Evolutionary conservation across 1,140 invertebrate species (phyloP).

Genomic region (Pteromalus puparum): DNA sequence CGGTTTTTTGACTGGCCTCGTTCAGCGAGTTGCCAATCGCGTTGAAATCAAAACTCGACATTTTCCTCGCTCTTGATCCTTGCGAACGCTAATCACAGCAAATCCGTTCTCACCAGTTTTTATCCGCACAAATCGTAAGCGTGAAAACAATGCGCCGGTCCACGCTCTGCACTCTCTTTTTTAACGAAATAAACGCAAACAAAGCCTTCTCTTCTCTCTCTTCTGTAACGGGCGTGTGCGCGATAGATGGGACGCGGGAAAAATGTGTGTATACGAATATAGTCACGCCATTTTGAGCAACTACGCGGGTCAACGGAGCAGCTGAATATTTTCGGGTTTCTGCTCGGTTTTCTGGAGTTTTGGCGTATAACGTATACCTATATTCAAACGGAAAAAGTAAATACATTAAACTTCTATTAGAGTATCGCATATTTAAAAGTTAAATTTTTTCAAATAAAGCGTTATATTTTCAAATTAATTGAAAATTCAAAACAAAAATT

Average conservation of each 20-base stretch:
- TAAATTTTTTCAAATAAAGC: background rate
- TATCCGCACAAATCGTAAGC: background rate
- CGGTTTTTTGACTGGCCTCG: constrained; percentile 56
- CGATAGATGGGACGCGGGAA: constrained; percentile 32
- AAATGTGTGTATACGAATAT: constrained; percentile 33
- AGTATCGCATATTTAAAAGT: too few relatives aligned
- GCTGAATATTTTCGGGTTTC: background rate
- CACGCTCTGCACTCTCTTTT: background rate
- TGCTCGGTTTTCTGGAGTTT: too few relatives aligned
- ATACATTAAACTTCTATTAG: too few relatives aligned
- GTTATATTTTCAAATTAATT: background rate
- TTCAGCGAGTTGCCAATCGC: constrained; percentile 63
- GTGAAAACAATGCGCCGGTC: background rate
- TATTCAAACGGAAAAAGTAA: too few relatives aligned
- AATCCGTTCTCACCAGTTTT: background rate
- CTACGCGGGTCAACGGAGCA: constrained; percentile 28
- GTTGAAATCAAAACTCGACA: constrained; percentile 68
- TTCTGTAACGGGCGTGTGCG: background rate
- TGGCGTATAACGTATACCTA: too few relatives aligned
- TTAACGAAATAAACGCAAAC: constrained; percentile 10
- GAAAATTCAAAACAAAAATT: background rate
- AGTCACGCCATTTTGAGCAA: constrained; percentile 25
- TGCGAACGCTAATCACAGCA: background rate
- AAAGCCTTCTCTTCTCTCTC: too few relatives aligned
- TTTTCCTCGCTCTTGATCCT: constrained; percentile 43